These are phyloP conservation scores for Bos javanicus DNA, from an alignment of 2,113 vertebrate species.

Conservation along the genomic window DNA sequence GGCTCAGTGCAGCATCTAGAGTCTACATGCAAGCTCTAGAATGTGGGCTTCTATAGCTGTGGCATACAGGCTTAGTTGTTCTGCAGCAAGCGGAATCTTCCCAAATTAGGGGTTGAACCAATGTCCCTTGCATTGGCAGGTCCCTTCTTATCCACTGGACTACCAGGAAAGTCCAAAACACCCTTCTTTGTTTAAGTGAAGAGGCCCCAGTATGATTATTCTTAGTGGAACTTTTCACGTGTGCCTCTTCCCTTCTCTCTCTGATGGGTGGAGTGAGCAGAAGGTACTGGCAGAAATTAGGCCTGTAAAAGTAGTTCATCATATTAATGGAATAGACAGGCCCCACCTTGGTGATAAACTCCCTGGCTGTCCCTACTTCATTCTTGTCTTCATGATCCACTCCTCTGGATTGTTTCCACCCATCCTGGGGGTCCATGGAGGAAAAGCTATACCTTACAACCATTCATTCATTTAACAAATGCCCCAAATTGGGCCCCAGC, in stretches of 20 bases:
- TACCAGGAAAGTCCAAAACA: not conserved
- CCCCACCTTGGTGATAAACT: not conserved
- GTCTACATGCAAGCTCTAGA: not conserved
- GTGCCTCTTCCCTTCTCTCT: not conserved
- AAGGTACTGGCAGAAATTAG: not conserved
- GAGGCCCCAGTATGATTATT: not conserved
- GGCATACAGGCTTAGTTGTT: not conserved
- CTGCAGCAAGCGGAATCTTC: not conserved
- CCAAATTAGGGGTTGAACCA: not conserved
- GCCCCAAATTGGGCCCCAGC: not conserved
- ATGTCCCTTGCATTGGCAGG: not conserved
- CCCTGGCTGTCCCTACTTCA: not conserved
- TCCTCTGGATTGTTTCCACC: not conserved
- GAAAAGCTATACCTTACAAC: not conserved
- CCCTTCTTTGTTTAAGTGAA: not conserved
- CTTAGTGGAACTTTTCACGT: not conserved
- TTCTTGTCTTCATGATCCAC: not conserved
- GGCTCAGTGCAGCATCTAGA: not conserved
- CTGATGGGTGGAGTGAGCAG: not conserved
- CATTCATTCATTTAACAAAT: not conserved
- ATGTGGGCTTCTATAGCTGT: not conserved
- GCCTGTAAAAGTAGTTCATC: not conserved
- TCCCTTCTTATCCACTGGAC: not conserved
- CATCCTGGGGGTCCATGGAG: not conserved
- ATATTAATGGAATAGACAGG: not conserved